Conservation (phyloP, 2,888 invertebrate genomes). For the Agapostemon virescens region DNA sequence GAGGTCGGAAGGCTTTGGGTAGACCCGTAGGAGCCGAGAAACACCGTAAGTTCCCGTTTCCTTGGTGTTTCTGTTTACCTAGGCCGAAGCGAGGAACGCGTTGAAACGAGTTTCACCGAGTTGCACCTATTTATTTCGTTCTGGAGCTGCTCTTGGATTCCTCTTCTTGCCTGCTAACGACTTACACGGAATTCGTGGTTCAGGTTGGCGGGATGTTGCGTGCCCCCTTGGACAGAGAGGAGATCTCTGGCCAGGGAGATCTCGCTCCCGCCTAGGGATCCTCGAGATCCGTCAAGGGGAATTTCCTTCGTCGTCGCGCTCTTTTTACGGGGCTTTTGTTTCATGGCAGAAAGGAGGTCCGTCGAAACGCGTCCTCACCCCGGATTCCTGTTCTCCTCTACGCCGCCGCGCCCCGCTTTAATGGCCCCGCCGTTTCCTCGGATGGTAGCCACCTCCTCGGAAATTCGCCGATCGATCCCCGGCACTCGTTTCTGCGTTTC, state of each 20-base stretch:
- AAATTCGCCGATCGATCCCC: slow-evolving; percentile 38
- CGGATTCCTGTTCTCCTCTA: slow-evolving; percentile 23
- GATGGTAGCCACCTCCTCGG: slow-evolving; percentile 30
- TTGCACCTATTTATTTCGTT: slow-evolving; percentile 27
- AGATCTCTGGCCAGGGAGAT: background rate
- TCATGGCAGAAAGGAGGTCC: background rate
- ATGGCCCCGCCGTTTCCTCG: slow-evolving; percentile 28
- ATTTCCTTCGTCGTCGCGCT: slow-evolving; percentile 34
- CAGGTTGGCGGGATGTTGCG: background rate
- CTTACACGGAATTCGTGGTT: slow-evolving; percentile 35
- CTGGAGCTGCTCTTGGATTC: slow-evolving; percentile 7
- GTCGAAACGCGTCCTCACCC: slow-evolving; percentile 20
- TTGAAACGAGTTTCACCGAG: slow-evolving; percentile 45
- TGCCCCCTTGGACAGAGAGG: background rate
- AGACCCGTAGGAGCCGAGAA: background rate
- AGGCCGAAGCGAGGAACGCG: slow-evolving; percentile 31
- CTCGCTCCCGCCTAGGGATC: background rate
- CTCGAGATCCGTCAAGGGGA: slow-evolving; percentile 1
- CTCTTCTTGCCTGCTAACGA: slow-evolving; percentile 28
- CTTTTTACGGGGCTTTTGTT: slow-evolving; percentile 40
- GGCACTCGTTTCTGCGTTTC: slow-evolving; percentile 10
- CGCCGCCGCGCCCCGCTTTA: slow-evolving; percentile 5
- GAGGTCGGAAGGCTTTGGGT: background rate
- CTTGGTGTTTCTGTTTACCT: slow-evolving; percentile 3
- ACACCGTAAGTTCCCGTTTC: slow-evolving; percentile 17